Conservation (phyloP, 2,113 vertebrate species). For the Motacilla alba region DNA sequence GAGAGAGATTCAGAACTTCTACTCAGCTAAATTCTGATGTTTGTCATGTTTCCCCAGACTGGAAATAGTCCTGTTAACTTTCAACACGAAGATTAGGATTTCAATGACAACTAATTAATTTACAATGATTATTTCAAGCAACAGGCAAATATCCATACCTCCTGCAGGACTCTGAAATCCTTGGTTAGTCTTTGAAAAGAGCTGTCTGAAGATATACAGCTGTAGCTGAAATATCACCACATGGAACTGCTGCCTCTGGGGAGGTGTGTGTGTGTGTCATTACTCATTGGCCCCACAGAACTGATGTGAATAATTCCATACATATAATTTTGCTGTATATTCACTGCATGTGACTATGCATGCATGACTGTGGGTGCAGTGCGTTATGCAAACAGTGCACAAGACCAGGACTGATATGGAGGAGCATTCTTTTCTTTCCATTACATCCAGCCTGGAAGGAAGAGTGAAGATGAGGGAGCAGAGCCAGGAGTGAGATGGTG, state of each 20-base stretch:
- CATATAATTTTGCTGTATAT: background rate
- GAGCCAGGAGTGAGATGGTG: background rate
- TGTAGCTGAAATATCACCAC: background rate
- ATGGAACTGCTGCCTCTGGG: background rate
- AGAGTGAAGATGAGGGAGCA: background rate
- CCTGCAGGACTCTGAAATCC: background rate
- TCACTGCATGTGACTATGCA: background rate
- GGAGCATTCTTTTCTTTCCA: background rate
- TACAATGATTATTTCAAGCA: background rate
- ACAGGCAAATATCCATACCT: background rate
- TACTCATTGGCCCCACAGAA: background rate
- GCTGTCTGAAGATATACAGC: background rate
- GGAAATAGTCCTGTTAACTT: background rate
- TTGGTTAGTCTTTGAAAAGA: background rate
- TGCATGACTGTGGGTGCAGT: background rate
- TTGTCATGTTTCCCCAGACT: background rate
- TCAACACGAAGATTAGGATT: background rate
- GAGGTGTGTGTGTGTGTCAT: background rate
- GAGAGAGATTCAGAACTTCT: background rate
- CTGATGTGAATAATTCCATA: background rate
- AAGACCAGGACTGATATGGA: background rate
- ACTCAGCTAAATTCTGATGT: background rate
- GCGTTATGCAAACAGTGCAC: background rate
- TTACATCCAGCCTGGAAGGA: background rate
- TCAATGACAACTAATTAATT: background rate